phyloP scores from a whole-genome alignment of 2,797 vertebrate genomes.

The Argentina silus region DNA sequence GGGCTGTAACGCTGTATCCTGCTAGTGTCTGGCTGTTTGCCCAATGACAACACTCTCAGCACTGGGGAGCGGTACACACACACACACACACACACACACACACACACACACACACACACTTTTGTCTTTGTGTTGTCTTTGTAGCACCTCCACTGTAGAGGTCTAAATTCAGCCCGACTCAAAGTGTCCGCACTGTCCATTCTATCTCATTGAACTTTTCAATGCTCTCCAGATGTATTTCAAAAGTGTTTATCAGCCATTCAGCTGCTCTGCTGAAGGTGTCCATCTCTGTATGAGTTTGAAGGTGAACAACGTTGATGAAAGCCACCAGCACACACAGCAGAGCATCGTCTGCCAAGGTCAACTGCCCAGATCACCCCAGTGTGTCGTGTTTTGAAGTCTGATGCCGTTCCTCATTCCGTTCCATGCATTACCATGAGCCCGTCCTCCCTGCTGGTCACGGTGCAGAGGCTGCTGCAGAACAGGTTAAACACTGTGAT shows the following conservation, averaged over 20 bases:
- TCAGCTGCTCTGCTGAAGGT: not conserved
- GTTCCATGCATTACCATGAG: too few relatives aligned
- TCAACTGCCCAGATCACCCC: conserved; percentile 43
- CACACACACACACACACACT: conserved; percentile 16
- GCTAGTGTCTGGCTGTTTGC: conserved; percentile 62
- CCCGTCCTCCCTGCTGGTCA: too few relatives aligned
- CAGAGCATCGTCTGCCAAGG: conserved; percentile 47
- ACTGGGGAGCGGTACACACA: conserved; percentile 47
- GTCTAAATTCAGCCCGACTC: too few relatives aligned
- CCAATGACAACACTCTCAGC: conserved; percentile 61
- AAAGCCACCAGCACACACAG: conserved; percentile 32
- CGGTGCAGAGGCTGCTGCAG: too few relatives aligned
- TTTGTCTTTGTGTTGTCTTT: conserved; percentile 58
- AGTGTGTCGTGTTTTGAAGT: not conserved
- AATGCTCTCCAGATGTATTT: too few relatives aligned
- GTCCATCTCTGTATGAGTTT: not conserved
- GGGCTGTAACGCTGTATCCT: conserved; percentile 57
- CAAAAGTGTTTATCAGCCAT: conserved; percentile 3
- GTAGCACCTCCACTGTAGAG: too few relatives aligned
- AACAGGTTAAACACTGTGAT: conserved; percentile 40
- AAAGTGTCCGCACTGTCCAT: conserved; percentile 18
- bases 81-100: conserved; percentile 24
- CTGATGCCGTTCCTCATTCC: too few relatives aligned
- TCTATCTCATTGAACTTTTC: too few relatives aligned
- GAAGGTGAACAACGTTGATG: conserved; percentile 37